Conservation (phyloP, 2,888 invertebrate genomes). For the Apeira syringaria region DNA sequence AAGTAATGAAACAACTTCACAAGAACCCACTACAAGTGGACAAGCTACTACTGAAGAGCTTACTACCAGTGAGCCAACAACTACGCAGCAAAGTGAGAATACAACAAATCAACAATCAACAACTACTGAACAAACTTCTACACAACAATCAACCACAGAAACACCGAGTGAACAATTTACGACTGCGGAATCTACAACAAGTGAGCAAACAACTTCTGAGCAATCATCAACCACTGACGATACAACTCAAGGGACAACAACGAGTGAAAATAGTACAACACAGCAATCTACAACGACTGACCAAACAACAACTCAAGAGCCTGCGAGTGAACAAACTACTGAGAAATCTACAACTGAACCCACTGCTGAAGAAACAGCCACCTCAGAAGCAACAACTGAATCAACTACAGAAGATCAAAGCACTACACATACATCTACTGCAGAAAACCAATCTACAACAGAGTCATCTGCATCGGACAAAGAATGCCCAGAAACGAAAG, state of each 20-base stretch:
- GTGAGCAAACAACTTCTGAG: not conserved
- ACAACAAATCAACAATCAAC: conserved; percentile 22
- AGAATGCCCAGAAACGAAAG: conserved; percentile 83
- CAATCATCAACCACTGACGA: conserved; percentile 21
- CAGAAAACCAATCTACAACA: conserved; percentile 39
- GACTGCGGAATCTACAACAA: conserved; percentile 21
- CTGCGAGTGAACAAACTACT: conserved; percentile 18
- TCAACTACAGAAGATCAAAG: conserved; percentile 31
- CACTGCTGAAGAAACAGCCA: conserved; percentile 36
- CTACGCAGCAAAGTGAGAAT: conserved; percentile 23
- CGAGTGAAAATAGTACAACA: conserved; percentile 37
- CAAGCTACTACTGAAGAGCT: conserved; percentile 38
- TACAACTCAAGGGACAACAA: conserved; percentile 29
- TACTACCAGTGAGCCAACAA: conserved; percentile 28
- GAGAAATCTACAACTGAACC: not conserved
- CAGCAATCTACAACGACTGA: conserved; percentile 30
- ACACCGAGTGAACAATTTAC: conserved; percentile 18
- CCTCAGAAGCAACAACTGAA: conserved; percentile 37
- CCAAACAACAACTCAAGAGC: conserved; percentile 17
- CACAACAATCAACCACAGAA: not conserved
- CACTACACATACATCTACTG: conserved; percentile 40
- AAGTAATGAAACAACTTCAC: conserved; percentile 30
- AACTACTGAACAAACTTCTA: conserved; percentile 21
- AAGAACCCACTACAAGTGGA: conserved; percentile 27
- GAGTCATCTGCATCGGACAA: conserved; percentile 44